Percentiles rank a stretch among this genome's conserved stretches.
phyloP scores from a whole-genome alignment of 92 coral and sea anemone genomes.

The Bergia puertoricense region DNA sequence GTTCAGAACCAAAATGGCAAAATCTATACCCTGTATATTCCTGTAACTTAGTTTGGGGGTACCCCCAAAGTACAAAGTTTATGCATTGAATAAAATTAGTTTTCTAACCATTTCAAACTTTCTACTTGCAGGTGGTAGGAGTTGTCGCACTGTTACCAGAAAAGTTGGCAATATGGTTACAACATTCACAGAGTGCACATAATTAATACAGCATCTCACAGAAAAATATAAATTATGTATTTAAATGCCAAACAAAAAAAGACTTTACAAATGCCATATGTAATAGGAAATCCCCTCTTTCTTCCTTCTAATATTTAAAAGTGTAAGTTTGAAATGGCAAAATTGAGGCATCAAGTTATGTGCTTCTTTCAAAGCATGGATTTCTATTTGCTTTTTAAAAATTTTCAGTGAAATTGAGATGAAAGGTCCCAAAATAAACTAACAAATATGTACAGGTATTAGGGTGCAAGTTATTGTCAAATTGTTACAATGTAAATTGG shows the following conservation, averaged over 20 bases:
- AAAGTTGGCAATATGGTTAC: constrained; percentile 98
- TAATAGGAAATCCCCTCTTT: neutral
- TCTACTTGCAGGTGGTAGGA: constrained; percentile 64
- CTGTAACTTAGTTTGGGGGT: too few relatives aligned
- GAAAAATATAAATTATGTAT: constrained; percentile 29
- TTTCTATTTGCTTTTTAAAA: neutral
- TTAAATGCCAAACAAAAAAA: neutral
- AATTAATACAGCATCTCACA: constrained; percentile 24
- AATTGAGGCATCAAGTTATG: neutral
- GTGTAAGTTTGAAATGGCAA: neutral
- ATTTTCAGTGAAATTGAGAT: neutral
- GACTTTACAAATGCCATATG: neutral
- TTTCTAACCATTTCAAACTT: constrained; percentile 3
- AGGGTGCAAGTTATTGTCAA: constrained; percentile 2
- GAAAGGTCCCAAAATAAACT: neutral
- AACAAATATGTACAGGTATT: constrained; percentile 20
- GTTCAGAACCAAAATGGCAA: too few relatives aligned
- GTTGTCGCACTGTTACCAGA: constrained; percentile 95
- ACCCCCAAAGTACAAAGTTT: too few relatives aligned
- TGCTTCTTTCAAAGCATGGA: constrained; percentile 6
- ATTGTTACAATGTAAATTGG: constrained; percentile 25
- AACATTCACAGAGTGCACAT: constrained; percentile 95
- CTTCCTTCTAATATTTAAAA: neutral
- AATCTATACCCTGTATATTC: too few relatives aligned
- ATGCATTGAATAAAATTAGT: neutral